Percentiles rank a stretch among this genome's conserved stretches.
These are phyloP conservation scores for Ifrita kowaldi DNA, from an alignment of 2,113 vertebrate species.

Conservation along the genomic window DNA sequence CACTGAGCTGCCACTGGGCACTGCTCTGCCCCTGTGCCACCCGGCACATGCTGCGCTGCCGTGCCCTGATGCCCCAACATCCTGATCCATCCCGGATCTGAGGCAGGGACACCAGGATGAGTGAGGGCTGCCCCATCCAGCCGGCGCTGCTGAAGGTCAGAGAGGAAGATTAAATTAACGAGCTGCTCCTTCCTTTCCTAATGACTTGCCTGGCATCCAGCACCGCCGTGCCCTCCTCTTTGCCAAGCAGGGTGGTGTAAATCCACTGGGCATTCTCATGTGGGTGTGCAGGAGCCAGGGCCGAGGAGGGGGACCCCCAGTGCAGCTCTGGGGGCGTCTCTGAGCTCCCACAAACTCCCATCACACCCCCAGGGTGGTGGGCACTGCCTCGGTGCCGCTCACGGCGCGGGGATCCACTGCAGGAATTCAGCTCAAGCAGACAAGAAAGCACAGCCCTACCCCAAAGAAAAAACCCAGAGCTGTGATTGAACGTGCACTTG, in stretches of 20 bases:
- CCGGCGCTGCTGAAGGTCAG: neutral
- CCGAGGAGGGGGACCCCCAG: neutral
- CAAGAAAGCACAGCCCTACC: conserved; percentile 19
- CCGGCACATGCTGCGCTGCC: neutral
- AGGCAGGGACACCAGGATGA: rapidly evolving
- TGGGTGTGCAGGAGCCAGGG: neutral
- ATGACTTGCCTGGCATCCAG: neutral
- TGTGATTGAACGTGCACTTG: conserved; percentile 70
- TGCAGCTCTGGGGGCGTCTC: neutral
- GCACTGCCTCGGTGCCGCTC: neutral
- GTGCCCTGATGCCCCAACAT: rapidly evolving
- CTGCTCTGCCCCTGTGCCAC: rapidly evolving
- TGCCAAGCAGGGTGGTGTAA: neutral
- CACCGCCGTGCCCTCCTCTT: rapidly evolving
- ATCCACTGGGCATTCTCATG: neutral
- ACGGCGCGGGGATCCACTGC: neutral
- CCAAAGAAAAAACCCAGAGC: conserved; percentile 39
- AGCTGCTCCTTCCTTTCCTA: neutral
- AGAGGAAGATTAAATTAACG: neutral
- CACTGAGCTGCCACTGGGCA: rapidly evolving
- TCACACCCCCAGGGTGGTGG: neutral
- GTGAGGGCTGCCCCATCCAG: neutral
- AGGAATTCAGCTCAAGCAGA: neutral
- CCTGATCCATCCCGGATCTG: rapidly evolving
- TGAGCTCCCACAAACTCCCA: neutral